Evolutionary conservation across 2,113 vertebrate genomes (phyloP), one percentile per base, ranked within the genome.

Genomic region (Leptobrachium ailaonicum): DNA sequence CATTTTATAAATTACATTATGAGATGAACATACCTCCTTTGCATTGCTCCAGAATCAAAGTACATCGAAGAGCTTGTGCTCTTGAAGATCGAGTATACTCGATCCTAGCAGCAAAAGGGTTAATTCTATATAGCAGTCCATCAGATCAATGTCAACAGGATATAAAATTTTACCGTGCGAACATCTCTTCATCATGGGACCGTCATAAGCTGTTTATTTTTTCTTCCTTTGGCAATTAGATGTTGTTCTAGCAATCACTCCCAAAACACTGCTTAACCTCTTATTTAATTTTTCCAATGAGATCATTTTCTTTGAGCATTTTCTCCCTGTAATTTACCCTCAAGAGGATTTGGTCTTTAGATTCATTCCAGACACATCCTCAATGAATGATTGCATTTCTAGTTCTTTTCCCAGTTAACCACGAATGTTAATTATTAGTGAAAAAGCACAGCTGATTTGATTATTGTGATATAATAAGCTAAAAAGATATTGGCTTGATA

Each of bases 251-350:
- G 42, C 68, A 47, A 32, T 58, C 45, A 9, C 44, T 74, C 41
- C 20, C 40, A 60, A 73, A 58, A 73, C 44, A 41, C 60, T 40
- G 72, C 56, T 68, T 71, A 12, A 62, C 76, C 42, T 60, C 64
- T 47, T 62, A 60, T 68, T 64, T 64, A 72, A 69, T 80, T 44
- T 74, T 64, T 6, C 71, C 53, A 41, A 2, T 68, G 78, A 73
- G 78, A 80, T 80, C 58, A 43, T 60, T 12, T 63, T 56, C 47
- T 68, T 20, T 62, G 41, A 63, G 4, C 44, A 44, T 6, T 44
- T 54, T 73, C 60, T 73, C 44, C 77, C 10, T 41, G 20, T 54
- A 56, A 32, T 8, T 45, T 44, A 66, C 77, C 77, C 41, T 41
- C 10, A 64, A 60, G 71, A 80, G 44, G 6, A 45, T 12, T 32